These are phyloP conservation scores for Anomalospiza imberbis DNA, from an alignment of 2,797 vertebrate genomes.

Conservation along the genomic window DNA sequence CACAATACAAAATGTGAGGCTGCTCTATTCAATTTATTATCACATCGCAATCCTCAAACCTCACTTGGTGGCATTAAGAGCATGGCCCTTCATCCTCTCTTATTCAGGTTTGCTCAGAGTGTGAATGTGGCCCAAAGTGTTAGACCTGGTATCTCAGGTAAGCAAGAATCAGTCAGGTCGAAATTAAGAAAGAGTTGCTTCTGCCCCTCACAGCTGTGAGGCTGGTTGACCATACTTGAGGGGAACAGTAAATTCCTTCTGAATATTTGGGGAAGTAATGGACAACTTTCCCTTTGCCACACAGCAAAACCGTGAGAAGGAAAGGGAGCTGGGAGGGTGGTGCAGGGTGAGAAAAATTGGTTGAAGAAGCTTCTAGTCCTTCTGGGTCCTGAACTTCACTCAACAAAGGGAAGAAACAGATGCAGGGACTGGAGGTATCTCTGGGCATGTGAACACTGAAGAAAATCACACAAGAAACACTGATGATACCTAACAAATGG, in stretches of 20 bases:
- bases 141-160: neutral
- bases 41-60: neutral
- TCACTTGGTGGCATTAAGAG: neutral
- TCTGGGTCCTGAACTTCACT: neutral
- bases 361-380: neutral
- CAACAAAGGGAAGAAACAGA: neutral
- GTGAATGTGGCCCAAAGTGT: neutral
- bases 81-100: neutral
- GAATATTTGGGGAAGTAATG: neutral
- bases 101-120: neutral
- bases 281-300: neutral
- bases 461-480: neutral
- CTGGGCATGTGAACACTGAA: neutral
- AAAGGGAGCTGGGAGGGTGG: neutral
- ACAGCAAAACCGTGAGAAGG: neutral
- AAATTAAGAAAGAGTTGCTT: neutral
- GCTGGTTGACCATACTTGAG: neutral
- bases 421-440: neutral
- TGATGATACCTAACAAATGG: neutral
- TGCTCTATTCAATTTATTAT: neutral
- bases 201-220: neutral
- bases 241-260: neutral
- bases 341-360: neutral
- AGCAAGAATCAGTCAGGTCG: neutral
- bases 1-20: accelerated